Conservation (phyloP, 2,797 vertebrate species). For the Sebastes vulpes region DNA sequence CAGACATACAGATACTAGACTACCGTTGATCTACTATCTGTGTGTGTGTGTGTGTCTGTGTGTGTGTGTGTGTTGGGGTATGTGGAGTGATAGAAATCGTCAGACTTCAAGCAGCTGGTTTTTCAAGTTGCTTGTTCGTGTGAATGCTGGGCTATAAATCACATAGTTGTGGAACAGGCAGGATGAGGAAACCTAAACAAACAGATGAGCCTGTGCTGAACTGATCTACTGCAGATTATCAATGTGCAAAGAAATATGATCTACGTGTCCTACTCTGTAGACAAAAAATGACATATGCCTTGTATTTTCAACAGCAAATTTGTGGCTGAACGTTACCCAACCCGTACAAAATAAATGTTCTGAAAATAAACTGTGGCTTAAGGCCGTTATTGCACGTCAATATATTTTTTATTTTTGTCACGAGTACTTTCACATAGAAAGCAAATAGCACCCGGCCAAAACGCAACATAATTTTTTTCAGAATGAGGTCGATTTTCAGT, state of each 20-base stretch:
- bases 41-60: not conserved
- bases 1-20: slow-evolving; percentile 23
- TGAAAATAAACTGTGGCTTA: not conserved
- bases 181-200: not conserved
- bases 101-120: slow-evolving; percentile 16
- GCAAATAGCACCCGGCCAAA: no score
- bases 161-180: not conserved
- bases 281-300: not conserved
- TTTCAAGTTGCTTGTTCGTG: slow-evolving; percentile 14
- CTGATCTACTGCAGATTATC: not conserved
- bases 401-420: no score
- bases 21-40: not conserved
- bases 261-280: not conserved
- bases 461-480: no score
- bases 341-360: not conserved
- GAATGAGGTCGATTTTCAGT: no score
- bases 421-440: no score
- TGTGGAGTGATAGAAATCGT: slow-evolving; percentile 11
- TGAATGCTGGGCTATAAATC: not conserved
- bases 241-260: not conserved
- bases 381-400: no score
- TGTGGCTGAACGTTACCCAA: not conserved
- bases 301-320: not conserved
- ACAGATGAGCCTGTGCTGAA: not conserved
- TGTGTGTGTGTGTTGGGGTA: not conserved